Evolutionary conservation across 2,113 vertebrate species (phyloP), one percentile per base, ranked within the genome.

Genomic region (Collichthys lucidus): DNA sequence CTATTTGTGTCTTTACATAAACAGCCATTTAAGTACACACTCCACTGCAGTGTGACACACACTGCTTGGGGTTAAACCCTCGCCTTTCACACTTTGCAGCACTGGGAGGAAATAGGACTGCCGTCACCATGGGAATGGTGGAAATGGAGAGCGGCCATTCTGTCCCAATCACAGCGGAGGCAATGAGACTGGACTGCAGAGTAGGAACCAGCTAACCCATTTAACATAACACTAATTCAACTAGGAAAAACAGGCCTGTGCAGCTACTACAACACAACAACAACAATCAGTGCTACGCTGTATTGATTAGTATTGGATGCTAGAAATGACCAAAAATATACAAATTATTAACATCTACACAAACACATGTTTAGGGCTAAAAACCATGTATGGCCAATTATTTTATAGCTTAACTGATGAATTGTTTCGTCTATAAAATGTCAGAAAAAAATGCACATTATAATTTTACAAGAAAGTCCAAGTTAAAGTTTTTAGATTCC

Each of bases 101-200:
- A 19, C 40, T 20, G 72, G 72, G 49, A 72, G 75, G 75, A 83
- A 69, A 63, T 16, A 65, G 71, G 76, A 57, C 76, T 55, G 55
- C 10, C 1, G 77, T 91, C 72, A 19, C 90, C 72, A 92, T 87
- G 86, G 92, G 56, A 89, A 92, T 74, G 3, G 71, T 50, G 61
- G 61, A 71, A 82, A 85, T 67, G 79, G 80, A 76, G 68, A 83
- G 79, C 17, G 2, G 86, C 82, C 76, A 88, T 85, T 88, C 44
- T 78, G 83, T 80, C 85, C 78, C 55, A 6, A 68, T 85, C 68
- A 42, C 42, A 56, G 82, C 50, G 3, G 72, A 85, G 47, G 61
- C 20, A 55, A 56, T 67, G 86, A 84, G 86, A 80, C 73, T 24
- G 80, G 91, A 89, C 88, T 89, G 83, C 87, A 77, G 90, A 93